Evolutionary conservation across 2,797 vertebrate species (phyloP).

Genomic region (Pitangus sulphuratus): DNA sequence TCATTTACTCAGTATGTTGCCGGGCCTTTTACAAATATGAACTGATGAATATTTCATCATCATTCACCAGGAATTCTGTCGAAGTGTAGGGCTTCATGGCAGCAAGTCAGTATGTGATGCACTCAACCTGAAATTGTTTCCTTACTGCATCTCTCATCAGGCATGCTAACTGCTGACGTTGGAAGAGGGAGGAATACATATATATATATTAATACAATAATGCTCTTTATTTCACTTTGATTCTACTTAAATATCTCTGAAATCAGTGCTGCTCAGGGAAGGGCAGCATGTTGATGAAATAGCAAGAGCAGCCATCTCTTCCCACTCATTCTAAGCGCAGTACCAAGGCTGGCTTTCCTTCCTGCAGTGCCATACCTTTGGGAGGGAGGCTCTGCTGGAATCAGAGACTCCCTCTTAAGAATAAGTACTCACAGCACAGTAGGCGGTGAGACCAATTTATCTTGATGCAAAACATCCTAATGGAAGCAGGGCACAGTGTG

Average conservation of each 20-base stretch:
- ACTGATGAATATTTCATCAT: constrained; percentile 75
- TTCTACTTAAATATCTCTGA: background rate
- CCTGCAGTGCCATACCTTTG: background rate
- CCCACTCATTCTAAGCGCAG: background rate
- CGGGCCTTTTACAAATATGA: constrained; percentile 59
- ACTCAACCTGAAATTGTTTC: constrained; percentile 5
- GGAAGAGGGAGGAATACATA: background rate
- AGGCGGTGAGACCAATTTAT: constrained; percentile 4
- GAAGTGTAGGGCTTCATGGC: constrained; percentile 44
- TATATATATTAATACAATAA: background rate
- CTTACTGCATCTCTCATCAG: background rate
- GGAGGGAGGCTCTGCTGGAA: constrained; percentile 9
- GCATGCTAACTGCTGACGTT: background rate
- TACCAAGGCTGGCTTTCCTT: background rate
- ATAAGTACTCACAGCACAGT: background rate
- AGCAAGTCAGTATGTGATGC: constrained; percentile 13
- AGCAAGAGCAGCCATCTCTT: background rate
- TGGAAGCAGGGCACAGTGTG: background rate
- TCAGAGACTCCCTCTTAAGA: background rate
- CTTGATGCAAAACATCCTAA: background rate
- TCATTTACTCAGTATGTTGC: constrained; percentile 64
- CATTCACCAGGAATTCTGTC: constrained; percentile 56
- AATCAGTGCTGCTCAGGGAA: background rate
- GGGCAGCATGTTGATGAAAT: background rate
- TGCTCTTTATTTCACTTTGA: background rate